These are phyloP conservation scores for Heloderma charlesbogerti DNA, from an alignment of 2,113 vertebrate genomes.

Conservation along the genomic window DNA sequence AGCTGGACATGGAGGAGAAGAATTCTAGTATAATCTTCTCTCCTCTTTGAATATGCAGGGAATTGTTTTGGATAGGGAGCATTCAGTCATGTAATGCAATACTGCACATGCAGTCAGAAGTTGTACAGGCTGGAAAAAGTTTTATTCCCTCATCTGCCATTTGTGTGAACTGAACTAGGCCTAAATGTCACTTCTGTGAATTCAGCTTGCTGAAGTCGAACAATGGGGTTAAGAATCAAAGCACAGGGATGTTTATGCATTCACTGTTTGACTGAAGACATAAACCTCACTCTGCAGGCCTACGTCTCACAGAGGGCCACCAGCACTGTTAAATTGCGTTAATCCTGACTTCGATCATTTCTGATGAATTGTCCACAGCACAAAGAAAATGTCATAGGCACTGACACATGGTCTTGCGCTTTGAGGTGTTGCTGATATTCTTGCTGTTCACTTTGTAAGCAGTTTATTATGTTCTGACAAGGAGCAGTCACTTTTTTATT, in stretches of 20 bases:
- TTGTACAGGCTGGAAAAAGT: background rate
- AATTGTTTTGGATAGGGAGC: background rate
- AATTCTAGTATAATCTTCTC: background rate
- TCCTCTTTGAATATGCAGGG: background rate
- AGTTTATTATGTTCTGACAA: constrained; percentile 41
- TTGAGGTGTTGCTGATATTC: constrained; percentile 7
- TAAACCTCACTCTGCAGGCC: background rate
- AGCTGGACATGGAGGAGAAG: background rate
- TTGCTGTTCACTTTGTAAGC: constrained; percentile 22
- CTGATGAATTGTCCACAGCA: constrained; percentile 25
- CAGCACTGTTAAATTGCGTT: background rate
- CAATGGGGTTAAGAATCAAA: background rate
- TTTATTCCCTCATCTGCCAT: background rate
- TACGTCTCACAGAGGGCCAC: background rate
- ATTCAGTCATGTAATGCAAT: background rate
- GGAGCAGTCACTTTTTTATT: constrained; percentile 22
- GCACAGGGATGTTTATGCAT: constrained; percentile 7
- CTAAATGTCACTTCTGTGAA: constrained; percentile 24
- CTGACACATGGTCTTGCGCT: constrained; percentile 28
- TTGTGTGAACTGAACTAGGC: background rate
- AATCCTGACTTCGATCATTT: constrained; percentile 39
- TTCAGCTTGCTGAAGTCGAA: constrained; percentile 12
- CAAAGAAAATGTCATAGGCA: constrained; percentile 24
- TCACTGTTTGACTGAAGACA: background rate
- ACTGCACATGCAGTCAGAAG: background rate